Base-by-base conservation (phyloP, 1,140 invertebrate genomes). In the Tetragonula clypearis region DNA sequence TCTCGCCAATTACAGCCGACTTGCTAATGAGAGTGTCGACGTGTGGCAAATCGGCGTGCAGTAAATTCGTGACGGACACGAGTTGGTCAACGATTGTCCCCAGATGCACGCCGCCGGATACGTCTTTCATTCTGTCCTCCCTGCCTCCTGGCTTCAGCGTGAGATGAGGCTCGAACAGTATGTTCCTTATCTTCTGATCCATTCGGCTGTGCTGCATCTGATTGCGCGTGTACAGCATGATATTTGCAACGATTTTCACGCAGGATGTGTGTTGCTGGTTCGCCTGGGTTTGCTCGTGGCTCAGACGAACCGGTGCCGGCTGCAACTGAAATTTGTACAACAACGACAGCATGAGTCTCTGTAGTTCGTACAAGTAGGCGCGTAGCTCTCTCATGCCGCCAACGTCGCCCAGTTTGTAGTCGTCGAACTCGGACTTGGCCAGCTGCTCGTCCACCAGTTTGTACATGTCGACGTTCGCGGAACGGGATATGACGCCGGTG, bases 401-500 rank as follows among this genome's bases (percentile, higher is more conserved):
- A 55, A 91, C 93, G 35, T 95, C 95, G 86, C 94, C 92, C 56
- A 94, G 85, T 30, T 85, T 77, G 4, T 87, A 80, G 60, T 93
- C 91, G 4, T 87, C 86, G 19, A 86, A 72, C 30, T 93, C 90
- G 5, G 82, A 72, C 74, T 89, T 93, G 11, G 83, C 87, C 56
- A 93, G 68, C 86, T 95, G 93, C 30, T 94, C 93, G n/a, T 95
- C 93, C 21, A 95, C 94, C 15, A 95, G 75, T 87, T 91, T 93
- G 72, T 95, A 95, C 92, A 95, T 94, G 71, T 95, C 94, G 90
- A 96, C 95, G 90, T 96, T 96, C 21, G 97, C 96, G 11, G 97
- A 97, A 88, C 97, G 96, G 0, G 97, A 96, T 88, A 98, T 96
- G 1, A 98, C 96, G 35, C 96, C 97, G n/a, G 97, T 98, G 1